Conservation (phyloP, 1,140 invertebrate genomes). For the Scaptomyza montana region DNA sequence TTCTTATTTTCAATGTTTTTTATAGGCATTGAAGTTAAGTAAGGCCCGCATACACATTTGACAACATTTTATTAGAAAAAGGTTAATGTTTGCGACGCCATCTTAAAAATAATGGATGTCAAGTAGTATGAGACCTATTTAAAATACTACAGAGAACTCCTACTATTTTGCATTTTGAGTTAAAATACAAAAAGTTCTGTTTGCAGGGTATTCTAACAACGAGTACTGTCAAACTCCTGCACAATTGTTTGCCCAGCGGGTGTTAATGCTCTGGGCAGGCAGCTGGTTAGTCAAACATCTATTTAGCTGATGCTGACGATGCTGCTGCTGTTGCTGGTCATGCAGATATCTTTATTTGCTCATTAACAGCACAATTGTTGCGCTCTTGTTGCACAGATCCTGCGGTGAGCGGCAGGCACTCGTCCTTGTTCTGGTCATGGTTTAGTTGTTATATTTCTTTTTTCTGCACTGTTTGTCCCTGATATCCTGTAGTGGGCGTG, state of each 20-base stretch:
- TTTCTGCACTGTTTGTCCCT: neutral
- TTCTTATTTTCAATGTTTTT: too few relatives aligned
- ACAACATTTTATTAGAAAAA: too few relatives aligned
- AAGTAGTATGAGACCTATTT: too few relatives aligned
- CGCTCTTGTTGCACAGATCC: conserved; percentile 69
- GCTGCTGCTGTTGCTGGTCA: conserved; percentile 41
- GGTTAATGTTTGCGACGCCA: too few relatives aligned
- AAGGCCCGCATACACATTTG: too few relatives aligned
- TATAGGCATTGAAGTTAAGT: too few relatives aligned
- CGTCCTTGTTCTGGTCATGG: conserved; percentile 15
- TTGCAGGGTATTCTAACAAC: conserved; percentile 16
- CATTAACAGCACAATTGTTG: conserved; percentile 76
- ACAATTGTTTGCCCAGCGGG: conserved; percentile 41
- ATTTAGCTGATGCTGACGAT: conserved; percentile 51
- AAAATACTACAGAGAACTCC: too few relatives aligned
- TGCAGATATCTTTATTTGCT: conserved; percentile 76
- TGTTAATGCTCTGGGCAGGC: conserved; percentile 40
- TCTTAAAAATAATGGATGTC: too few relatives aligned
- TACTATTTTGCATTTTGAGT: too few relatives aligned
- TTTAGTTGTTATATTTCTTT: neutral
- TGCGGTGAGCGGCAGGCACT: conserved; percentile 51
- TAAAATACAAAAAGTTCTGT: neutral
- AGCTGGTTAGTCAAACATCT: conserved; percentile 40
- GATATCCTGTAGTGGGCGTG: conserved; percentile 56
- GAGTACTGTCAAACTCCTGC: neutral